Conservation (phyloP, 2,797 vertebrate species). For the Sarcophilus harrisii region DNA sequence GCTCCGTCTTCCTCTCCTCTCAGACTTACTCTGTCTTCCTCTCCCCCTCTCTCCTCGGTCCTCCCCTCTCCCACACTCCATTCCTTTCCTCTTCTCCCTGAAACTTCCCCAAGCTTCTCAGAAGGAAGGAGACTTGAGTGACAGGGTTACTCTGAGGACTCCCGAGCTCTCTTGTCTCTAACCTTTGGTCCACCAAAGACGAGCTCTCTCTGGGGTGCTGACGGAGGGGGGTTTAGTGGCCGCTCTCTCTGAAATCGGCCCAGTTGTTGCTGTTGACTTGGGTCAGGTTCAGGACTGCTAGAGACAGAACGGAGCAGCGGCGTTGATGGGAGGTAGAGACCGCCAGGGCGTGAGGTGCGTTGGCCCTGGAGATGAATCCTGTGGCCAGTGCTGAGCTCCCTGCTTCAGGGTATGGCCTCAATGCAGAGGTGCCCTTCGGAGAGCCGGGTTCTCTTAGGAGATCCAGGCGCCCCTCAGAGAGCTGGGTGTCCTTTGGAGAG, state of each 20-base stretch:
- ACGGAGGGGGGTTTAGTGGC: background rate
- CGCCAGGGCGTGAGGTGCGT: background rate
- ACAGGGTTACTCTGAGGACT: background rate
- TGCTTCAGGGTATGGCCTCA: background rate
- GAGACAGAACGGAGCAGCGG: background rate
- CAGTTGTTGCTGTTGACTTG: background rate
- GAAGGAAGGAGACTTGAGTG: background rate
- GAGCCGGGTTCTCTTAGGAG: too few species aligned
- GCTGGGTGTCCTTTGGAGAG: too few species aligned
- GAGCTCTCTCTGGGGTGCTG: background rate
- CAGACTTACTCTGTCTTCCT: background rate
- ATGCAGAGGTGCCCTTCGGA: background rate
- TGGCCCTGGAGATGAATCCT: background rate
- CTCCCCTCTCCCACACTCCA: background rate
- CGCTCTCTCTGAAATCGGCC: background rate
- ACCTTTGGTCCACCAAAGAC: background rate
- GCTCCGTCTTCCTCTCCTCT: background rate
- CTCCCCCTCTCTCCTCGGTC: background rate
- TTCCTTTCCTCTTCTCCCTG: background rate
- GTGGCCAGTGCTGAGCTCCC: background rate
- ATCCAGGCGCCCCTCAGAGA: too few species aligned
- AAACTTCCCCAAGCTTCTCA: background rate
- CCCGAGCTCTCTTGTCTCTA: background rate
- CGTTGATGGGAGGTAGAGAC: background rate
- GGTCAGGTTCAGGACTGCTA: background rate